Evolutionary conservation across 2,888 invertebrate genomes (phyloP).

Genomic region (Hypomecis punctinalis): DNA sequence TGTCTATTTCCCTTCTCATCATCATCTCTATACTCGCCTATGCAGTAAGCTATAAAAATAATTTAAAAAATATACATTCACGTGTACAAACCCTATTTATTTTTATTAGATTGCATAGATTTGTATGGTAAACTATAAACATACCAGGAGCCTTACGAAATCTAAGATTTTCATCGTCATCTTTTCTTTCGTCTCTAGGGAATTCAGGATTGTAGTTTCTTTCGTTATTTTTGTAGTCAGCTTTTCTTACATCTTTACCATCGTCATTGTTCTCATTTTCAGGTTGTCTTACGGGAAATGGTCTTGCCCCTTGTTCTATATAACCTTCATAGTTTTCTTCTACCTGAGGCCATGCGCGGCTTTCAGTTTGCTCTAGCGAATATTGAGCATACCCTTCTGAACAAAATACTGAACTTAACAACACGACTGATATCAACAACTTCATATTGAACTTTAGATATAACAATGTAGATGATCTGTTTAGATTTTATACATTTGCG

Average conservation of each 20-base stretch:
- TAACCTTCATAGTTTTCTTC: conserved; percentile 25
- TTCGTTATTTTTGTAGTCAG: background rate
- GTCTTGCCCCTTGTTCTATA: conserved; percentile 22
- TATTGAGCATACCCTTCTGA: conserved; percentile 6
- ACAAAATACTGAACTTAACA: conserved; percentile 11
- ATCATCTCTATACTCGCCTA: too few species aligned
- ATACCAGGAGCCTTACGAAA: too few species aligned
- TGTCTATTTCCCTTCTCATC: too few species aligned
- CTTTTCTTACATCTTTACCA: background rate
- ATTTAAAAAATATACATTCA: too few species aligned
- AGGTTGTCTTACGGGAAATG: conserved; percentile 26
- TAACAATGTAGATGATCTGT: background rate
- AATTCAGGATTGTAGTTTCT: too few species aligned
- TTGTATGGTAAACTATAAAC: too few species aligned
- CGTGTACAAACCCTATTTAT: too few species aligned
- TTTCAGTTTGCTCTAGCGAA: conserved; percentile 6
- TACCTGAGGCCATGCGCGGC: conserved; percentile 13
- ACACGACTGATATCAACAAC: conserved; percentile 13
- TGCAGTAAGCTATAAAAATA: too few species aligned
- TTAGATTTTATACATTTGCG: background rate
- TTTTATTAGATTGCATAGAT: too few species aligned
- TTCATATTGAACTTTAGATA: conserved; percentile 21
- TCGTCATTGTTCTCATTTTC: conserved; percentile 3
- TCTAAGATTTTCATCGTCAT: too few species aligned
- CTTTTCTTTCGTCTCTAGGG: too few species aligned